Conservation (phyloP, 2,797 vertebrate species). For the Phalloptychus januarius region DNA sequence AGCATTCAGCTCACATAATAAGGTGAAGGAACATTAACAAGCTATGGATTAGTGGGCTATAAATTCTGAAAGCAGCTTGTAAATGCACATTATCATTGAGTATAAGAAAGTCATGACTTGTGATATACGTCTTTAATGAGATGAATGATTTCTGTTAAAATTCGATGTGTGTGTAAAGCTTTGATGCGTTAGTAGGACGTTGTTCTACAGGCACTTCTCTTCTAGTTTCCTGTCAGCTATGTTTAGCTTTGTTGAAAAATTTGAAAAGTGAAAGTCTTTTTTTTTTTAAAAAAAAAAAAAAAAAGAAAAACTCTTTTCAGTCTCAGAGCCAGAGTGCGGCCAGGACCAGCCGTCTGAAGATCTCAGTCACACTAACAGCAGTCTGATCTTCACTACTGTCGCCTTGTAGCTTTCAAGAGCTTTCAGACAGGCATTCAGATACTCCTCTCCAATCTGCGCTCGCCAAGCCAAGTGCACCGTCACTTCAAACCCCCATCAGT, state of each 20-base stretch:
- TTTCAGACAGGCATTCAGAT: conserved; percentile 66
- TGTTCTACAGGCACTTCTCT: conserved; percentile 6
- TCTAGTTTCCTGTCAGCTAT: conserved; percentile 45
- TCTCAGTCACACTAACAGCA: conserved; percentile 59
- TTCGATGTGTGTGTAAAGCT: conserved; percentile 31
- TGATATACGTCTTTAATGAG: conserved; percentile 38
- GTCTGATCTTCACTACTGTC: conserved; percentile 73
- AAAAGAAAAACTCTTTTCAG: conserved; percentile 45
- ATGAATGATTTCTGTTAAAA: conserved; percentile 34
- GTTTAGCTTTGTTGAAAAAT: conserved; percentile 33
- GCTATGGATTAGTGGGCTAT: conserved; percentile 59
- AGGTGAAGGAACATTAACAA: conserved; percentile 39
- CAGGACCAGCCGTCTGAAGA: conserved; percentile 60
- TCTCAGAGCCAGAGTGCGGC: conserved; percentile 60
- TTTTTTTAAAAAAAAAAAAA: conserved; percentile 9
- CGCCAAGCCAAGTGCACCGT: conserved; percentile 67
- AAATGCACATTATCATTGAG: conserved; percentile 41
- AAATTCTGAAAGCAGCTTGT: conserved; percentile 58
- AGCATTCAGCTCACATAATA: conserved; percentile 48
- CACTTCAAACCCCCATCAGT: conserved; percentile 78
- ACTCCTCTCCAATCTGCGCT: conserved; percentile 64
- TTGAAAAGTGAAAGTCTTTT: conserved; percentile 27
- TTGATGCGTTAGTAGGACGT: conserved; percentile 36
- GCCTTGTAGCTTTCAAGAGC: conserved; percentile 65
- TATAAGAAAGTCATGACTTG: conserved; percentile 56